Evolutionary conservation across 2,888 invertebrate species (phyloP).

Genomic region (Erebia epiphron): DNA sequence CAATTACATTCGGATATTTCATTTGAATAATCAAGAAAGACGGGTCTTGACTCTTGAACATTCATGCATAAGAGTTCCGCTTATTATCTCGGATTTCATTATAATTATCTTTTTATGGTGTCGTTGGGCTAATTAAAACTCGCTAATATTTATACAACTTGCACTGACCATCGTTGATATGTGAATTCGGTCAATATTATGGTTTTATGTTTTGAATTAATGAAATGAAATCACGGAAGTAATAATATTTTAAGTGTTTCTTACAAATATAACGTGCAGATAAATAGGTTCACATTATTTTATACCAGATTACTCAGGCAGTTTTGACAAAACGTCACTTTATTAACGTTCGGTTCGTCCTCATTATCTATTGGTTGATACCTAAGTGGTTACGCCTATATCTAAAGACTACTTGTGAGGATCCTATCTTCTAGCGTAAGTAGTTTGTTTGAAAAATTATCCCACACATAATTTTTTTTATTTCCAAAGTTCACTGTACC

Average conservation of each 20-base stretch:
- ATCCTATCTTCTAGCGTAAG: no score
- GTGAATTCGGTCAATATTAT: neutral
- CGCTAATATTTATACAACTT: slow-evolving; percentile 2
- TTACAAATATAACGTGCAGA: neutral
- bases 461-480: neutral
- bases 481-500: neutral
- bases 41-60: no score
- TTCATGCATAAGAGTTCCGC: neutral
- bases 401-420: no score
- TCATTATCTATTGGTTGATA: neutral
- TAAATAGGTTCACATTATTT: neutral
- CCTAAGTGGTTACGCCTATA: neutral
- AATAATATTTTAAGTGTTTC: neutral
- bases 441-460: neutral
- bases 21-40: neutral
- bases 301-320: neutral
- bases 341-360: neutral
- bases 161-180: neutral
- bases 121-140: slow-evolving; percentile 20
- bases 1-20: neutral
- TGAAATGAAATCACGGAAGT: neutral
- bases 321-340: neutral
- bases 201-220: neutral
- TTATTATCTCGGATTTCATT: slow-evolving; percentile 1
- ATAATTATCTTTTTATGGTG: slow-evolving; percentile 5